Conservation (phyloP, 2,888 invertebrate species). For the Linyphia triangularis region DNA sequence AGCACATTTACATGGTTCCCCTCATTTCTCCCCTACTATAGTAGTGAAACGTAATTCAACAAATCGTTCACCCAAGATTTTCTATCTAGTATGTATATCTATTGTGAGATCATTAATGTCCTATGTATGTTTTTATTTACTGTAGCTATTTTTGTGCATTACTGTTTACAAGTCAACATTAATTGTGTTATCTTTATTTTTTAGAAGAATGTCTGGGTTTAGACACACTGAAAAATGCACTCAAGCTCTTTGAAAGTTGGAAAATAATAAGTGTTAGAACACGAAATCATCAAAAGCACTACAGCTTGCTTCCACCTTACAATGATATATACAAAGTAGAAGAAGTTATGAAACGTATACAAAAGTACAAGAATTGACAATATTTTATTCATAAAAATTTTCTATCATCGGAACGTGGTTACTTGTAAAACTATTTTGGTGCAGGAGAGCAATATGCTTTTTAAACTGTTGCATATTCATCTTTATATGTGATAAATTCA, state of each 20-base stretch:
- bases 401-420: neutral
- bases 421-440: neutral
- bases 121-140: neutral
- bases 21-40: too few species aligned
- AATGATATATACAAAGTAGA: slow-evolving; percentile 62
- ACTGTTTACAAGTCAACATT: neutral
- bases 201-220: slow-evolving; percentile 92
- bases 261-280: slow-evolving; percentile 85
- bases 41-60: too few species aligned
- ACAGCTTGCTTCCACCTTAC: slow-evolving; percentile 54
- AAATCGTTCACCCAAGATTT: too few species aligned
- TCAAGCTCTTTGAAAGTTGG: slow-evolving; percentile 90
- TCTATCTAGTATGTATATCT: too few species aligned
- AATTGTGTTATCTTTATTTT: slow-evolving; percentile 76
- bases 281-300: slow-evolving; percentile 45
- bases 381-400: neutral
- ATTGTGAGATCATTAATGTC: too few species aligned
- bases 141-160: neutral
- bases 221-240: slow-evolving; percentile 91
- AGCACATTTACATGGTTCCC: too few species aligned
- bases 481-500: neutral
- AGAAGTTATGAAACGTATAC: slow-evolving; percentile 68
- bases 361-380: slow-evolving; percentile 77
- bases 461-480: neutral
- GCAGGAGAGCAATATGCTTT: neutral